Evolutionary conservation across 2,797 vertebrate genomes (phyloP).

Genomic region (Schizopygopsis malacanthus): DNA sequence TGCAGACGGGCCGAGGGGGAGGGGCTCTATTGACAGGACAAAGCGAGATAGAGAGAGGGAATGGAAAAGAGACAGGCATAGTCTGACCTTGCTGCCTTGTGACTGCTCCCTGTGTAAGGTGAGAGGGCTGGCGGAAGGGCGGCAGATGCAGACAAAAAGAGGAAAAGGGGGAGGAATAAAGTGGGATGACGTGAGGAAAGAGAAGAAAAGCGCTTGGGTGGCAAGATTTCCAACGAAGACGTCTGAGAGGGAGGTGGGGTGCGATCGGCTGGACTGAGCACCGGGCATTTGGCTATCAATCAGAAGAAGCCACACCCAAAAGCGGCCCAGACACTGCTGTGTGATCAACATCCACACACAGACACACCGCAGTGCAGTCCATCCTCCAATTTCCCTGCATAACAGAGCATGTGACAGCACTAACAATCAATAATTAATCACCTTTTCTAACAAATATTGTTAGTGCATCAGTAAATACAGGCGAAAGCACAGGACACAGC

Average conservation of each 20-base stretch:
- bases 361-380: slow-evolving; percentile 55
- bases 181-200: slow-evolving; percentile 55
- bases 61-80: slow-evolving; percentile 65
- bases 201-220: slow-evolving; percentile 29
- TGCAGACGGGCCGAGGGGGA: slow-evolving; percentile 6
- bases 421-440: slow-evolving; percentile 56
- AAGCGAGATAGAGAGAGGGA: slow-evolving; percentile 51
- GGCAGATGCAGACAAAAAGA: slow-evolving; percentile 58
- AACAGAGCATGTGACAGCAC: slow-evolving; percentile 44
- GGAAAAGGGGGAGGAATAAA: slow-evolving; percentile 59
- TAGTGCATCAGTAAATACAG: slow-evolving; percentile 10
- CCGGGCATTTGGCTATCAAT: slow-evolving; percentile 67
- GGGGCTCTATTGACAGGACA: slow-evolving; percentile 21
- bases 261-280: slow-evolving; percentile 55
- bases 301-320: slow-evolving; percentile 68
- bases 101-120: slow-evolving; percentile 63
- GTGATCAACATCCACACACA: slow-evolving; percentile 53
- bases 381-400: slow-evolving; percentile 52
- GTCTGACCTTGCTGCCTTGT: slow-evolving; percentile 80
- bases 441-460: slow-evolving; percentile 35
- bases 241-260: slow-evolving; percentile 42
- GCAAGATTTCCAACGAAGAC: slow-evolving; percentile 58
- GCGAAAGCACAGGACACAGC: not conserved
- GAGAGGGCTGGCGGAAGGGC: slow-evolving; percentile 66
- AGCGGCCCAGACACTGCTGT: slow-evolving; percentile 51